Base-by-base conservation (phyloP, 2,888 invertebrate species). In the Nephrotoma guestfalica region DNA sequence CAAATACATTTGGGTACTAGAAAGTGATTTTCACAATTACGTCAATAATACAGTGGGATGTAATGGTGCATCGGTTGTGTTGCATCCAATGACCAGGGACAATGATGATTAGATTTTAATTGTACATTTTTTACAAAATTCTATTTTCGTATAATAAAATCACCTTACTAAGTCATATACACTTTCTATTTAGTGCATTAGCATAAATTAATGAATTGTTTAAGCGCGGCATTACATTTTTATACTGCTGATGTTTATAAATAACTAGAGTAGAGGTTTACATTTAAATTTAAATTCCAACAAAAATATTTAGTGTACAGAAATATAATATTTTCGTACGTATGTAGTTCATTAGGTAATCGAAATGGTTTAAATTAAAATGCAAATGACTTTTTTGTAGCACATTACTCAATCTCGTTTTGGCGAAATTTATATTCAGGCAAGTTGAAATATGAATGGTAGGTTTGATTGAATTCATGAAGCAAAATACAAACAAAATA, bases 1-100 rank as follows among this genome's bases (percentile, higher is more conserved):
- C 89, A 92, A 92, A 42, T 91, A 93, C 85, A 93, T 94, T 93
- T 94, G 94, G 94, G 93, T 93, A 11, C 90, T 95, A 88, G 94
- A 94, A 89, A 94, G 94, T 88, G 94, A 95, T 90, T 94, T 94
- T 92, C 93, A 93, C 86, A 94, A 95, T 90, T 95, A 92, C 89
- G 93, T 94, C 88, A 90, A 92, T 4, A 93, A 93, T 88, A 93
- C 92, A 45, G 93, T 93, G 51, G 94, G 94, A 84, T 94, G 94
- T 89, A 91, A 93, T 87, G 94, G 94, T n/a, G 92, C 94, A 41
- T 93, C 93, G 45, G 93, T 94, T 87, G 90, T 92, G 43, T 91
- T 94, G 86, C 94, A 94, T 91, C 94, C 94, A 0, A 91, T 94
- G 86, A 92, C 93, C 86, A 93, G 93, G 87, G 92, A 93, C 57